Conservation (phyloP, 2,888 invertebrate genomes). For the Taenaris catops region DNA sequence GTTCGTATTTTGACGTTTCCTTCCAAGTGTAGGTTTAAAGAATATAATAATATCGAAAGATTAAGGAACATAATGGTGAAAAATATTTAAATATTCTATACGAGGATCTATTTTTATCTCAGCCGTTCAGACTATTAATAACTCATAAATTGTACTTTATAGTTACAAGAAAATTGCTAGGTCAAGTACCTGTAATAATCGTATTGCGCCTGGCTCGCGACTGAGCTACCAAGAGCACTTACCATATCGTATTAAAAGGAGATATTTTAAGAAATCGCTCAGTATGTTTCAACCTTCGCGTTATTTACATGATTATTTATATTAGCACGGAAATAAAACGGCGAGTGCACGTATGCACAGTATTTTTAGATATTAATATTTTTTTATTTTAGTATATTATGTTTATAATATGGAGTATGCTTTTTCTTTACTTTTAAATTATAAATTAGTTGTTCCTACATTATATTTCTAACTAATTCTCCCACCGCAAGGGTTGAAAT, state of each 20-base stretch:
- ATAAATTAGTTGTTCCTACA: too few species aligned
- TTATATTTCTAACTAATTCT: too few species aligned
- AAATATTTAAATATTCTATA: constrained; percentile 27
- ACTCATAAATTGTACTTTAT: constrained; percentile 53
- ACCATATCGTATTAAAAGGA: constrained; percentile 34
- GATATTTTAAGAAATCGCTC: constrained; percentile 50
- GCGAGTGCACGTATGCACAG: too few species aligned
- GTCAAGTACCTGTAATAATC: constrained; percentile 55
- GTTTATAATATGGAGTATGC: too few species aligned
- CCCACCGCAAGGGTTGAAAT: too few species aligned
- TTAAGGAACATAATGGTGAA: not conserved
- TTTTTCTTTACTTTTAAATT: too few species aligned
- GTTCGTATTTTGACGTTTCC: too few species aligned
- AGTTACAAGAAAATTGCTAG: constrained; percentile 58
- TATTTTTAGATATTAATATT: too few species aligned
- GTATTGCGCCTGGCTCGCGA: constrained; percentile 24
- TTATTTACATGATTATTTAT: constrained; percentile 19
- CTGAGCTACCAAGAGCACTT: constrained; percentile 28
- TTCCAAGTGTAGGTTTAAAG: too few species aligned
- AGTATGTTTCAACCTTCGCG: constrained; percentile 36
- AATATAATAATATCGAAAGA: too few species aligned
- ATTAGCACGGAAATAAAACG: constrained; percentile 14
- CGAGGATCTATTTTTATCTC: constrained; percentile 49
- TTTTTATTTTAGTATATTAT: too few species aligned
- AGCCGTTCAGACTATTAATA: constrained; percentile 55